These are phyloP conservation scores for Lithosia quadra DNA, from an alignment of 2,888 invertebrate species.

Conservation along the genomic window DNA sequence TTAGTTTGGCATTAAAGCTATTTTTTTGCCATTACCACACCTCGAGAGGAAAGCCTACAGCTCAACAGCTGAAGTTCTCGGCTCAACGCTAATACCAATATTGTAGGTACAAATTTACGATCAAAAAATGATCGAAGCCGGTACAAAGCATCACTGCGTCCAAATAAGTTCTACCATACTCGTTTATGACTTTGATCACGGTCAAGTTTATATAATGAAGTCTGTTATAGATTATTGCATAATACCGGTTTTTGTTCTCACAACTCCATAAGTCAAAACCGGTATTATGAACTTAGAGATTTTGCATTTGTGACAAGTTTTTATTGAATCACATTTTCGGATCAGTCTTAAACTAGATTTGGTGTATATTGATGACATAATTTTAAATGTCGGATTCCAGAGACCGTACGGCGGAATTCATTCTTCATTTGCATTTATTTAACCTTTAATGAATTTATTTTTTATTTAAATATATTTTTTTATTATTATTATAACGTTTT, in stretches of 20 bases:
- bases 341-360: constrained; percentile 33
- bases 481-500: no score
- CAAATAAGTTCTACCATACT: neutral
- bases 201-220: neutral
- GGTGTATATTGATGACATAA: constrained; percentile 47
- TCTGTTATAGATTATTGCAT: neutral
- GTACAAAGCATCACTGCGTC: neutral
- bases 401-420: constrained; percentile 33
- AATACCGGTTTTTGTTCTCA: neutral
- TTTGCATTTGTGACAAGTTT: constrained; percentile 38
- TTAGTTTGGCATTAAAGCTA: no score
- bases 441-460: constrained; percentile 12
- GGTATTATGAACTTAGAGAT: constrained; percentile 31
- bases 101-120: no score
- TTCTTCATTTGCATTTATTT: constrained; percentile 33
- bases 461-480: constrained; percentile 20
- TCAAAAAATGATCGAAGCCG: no score
- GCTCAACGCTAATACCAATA: no score
- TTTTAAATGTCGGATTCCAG: constrained; percentile 29
- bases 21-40: no score
- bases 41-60: no score
- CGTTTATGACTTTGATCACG: constrained; percentile 1
- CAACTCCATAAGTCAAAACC: constrained; percentile 16
- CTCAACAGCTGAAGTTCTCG: no score
- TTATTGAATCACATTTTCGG: constrained; percentile 23